Evolutionary conservation across 2,888 invertebrate genomes (phyloP), one percentile per base, ranked within the genome.

Genomic region (Agrypnus murinus): DNA sequence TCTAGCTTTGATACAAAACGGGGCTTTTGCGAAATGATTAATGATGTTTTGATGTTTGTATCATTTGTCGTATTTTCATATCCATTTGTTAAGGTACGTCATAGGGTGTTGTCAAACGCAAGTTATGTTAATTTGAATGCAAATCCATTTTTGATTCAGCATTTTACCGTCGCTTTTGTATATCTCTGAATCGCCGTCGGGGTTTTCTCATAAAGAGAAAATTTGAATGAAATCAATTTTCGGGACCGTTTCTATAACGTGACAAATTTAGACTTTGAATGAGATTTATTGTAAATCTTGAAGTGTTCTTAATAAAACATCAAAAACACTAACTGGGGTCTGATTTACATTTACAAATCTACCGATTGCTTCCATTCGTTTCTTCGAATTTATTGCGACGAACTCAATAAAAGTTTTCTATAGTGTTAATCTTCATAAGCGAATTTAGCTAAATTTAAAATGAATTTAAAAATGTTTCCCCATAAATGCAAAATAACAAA

Each of bases 81-180:
- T 71, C 67, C 73, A 75, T 76, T 76, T 75, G 74, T 75, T 71
- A 46, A 73, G 60, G 60, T 65, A 65, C 43, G 60, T 55, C 36
- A 38, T 34, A 36, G 55, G 62, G 60, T 62, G 60, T 70, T 70
- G 65, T 65, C 70, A 65, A 59, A 68, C 62, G 67, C 70, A 74
- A 73, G 75, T 74, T 77, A 75, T 75, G 77, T 74, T 77, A 77
- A 77, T 77, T 74, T 72, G 58, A 60, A 72, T 71, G 69, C 63
- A 72, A 74, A 72, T 66, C 66, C 60, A 67, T 68, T 66, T 70
- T 57, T 58, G 50, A 57, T 67, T 64, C 36, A 64, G 46, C 64
- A 50, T 46, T 70, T 70, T 63, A 46, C n/a, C 55, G 32, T 57
- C 34, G 31, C 66, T 63, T 66, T 69, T 69, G 55, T 65, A 57